Evolutionary conservation across 2,888 invertebrate species (phyloP), one percentile per base, ranked within the genome.

Genomic region (Matsumyia berberina): DNA sequence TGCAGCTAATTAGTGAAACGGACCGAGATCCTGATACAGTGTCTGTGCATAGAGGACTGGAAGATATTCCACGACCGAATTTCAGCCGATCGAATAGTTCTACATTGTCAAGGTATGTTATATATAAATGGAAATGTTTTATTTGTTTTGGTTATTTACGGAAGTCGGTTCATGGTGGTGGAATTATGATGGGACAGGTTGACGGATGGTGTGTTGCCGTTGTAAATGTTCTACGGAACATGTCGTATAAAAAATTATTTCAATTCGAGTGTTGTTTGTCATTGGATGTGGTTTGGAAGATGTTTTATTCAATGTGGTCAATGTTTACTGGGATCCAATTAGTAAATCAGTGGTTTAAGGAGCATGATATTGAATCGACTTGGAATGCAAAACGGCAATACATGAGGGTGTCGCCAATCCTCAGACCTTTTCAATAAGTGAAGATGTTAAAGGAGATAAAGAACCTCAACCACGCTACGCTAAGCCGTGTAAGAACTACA

Each of bases 11-110:
- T 2, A 83, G 86, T 6, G 93, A 94, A 5, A 87, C 88, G 0
- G 92, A 94, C 39, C 53, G 76, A 44, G 92, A 94, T 29, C 93
- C 93, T 31, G 96, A 96, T 89, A 92, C 94, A 0, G 94, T 97
- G 39, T 96, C 96, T 0, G 94, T 97, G 11, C 97, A 97, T 89
- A 93, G 96, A 8, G 97, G 97, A 0, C 91, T 97, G 15, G 97
- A 97, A 88, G 96, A 96, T 88, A 92, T 94, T 73, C 93, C 94
- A 24, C 88, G 91, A 46, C 92, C 93, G 35, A 91, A 91, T 58
- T 91, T 92, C 86, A 91, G 90, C 69, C 91, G 92, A 55, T 93
- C 93, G 57, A 92, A 92, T 44, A 93, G 92, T 72, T 93, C 93
- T 49, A 92, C 94, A 12, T 87, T 94, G 53, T 93, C 93, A 86